phyloP scores from a whole-genome alignment of 2,888 invertebrate species.

The Subacronicta megacephala region DNA sequence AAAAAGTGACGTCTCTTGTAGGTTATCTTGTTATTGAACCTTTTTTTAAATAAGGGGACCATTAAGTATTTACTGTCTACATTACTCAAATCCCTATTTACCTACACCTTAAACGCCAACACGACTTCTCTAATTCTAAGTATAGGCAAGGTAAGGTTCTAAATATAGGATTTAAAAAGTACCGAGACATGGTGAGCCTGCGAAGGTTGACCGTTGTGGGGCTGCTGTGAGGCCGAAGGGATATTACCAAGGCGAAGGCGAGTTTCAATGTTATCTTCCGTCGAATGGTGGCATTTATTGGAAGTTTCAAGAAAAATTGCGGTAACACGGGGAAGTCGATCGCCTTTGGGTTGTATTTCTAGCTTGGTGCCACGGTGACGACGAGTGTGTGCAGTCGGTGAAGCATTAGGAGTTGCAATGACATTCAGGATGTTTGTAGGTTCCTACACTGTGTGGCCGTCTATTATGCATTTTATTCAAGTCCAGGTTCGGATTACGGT shows the following conservation, averaged over 20 bases:
- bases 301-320: conserved; percentile 79
- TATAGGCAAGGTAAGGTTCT: conserved; percentile 82
- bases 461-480: conserved; percentile 63
- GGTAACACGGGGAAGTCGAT: conserved; percentile 74
- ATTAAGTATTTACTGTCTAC: conserved; percentile 56
- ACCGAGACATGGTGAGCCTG: conserved; percentile 87
- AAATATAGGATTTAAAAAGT: conserved; percentile 88
- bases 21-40: conserved; percentile 25
- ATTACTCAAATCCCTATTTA: conserved; percentile 61
- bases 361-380: conserved; percentile 79
- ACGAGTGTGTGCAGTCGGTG: conserved; percentile 82
- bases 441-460: conserved; percentile 76
- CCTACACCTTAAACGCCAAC: conserved; percentile 70
- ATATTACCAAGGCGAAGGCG: conserved; percentile 74
- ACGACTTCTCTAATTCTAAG: conserved; percentile 73
- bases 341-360: conserved; percentile 71
- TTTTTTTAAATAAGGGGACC: conserved; percentile 31
- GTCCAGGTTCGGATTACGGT: conserved; percentile 67
- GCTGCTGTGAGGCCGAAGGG: conserved; percentile 85
- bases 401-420: conserved; percentile 77
- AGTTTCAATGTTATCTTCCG: conserved; percentile 80
- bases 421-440: conserved; percentile 72
- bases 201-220: conserved; percentile 81
- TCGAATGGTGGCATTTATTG: conserved; percentile 75
- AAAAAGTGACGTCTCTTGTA: conserved; percentile 31